phyloP scores from a whole-genome alignment of 2,113 vertebrate genomes.

The Ameiurus melas region DNA sequence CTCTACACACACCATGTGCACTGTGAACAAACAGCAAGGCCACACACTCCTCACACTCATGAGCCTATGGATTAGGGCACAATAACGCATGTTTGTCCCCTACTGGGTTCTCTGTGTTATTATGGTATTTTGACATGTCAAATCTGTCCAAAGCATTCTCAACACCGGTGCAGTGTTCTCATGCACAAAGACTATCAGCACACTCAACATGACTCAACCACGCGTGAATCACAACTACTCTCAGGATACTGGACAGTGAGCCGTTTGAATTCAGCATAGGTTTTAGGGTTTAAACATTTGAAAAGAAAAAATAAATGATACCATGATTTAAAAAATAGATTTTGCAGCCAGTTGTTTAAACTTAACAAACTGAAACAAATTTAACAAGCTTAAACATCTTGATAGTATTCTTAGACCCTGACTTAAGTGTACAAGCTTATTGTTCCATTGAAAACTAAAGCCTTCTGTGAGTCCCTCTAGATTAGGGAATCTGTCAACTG shows the following conservation, averaged over 20 bases:
- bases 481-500: background rate
- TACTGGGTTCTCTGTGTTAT: slow-evolving; percentile 39
- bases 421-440: background rate
- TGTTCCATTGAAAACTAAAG: background rate
- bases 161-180: slow-evolving; percentile 36
- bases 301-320: background rate
- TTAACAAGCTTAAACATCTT: background rate
- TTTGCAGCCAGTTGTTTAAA: background rate
- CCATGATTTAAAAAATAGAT: background rate
- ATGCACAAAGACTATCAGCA: background rate
- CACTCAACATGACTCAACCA: background rate
- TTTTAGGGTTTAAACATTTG: background rate
- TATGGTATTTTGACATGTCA: slow-evolving; percentile 30
- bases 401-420: background rate
- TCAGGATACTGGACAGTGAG: background rate
- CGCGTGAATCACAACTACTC: background rate
- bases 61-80: slow-evolving; percentile 35
- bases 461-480: background rate
- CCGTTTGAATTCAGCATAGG: background rate
- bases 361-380: background rate
- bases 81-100: slow-evolving; percentile 46
- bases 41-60: slow-evolving; percentile 26
- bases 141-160: slow-evolving; percentile 9
- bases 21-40: slow-evolving; percentile 26
- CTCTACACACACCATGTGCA: slow-evolving; percentile 22